Evolutionary conservation across 2,113 vertebrate genomes (phyloP).

Genomic region (Scolopax mira): DNA sequence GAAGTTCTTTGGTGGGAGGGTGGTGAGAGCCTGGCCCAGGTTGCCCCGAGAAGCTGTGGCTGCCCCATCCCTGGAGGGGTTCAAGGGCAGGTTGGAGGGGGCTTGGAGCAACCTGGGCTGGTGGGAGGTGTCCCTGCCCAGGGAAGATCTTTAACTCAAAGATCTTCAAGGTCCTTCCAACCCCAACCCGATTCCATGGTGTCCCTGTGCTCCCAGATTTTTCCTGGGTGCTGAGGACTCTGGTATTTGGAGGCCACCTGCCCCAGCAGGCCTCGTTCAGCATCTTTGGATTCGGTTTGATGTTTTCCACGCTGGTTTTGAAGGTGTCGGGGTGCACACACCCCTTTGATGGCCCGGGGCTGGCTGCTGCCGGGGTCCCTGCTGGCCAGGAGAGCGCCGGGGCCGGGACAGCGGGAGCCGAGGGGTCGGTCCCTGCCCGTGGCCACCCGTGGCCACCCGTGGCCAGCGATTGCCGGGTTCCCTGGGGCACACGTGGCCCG

Average conservation of each 20-base stretch:
- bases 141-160: too few species aligned
- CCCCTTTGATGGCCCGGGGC: neutral
- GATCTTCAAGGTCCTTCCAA: too few species aligned
- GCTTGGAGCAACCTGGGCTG: too few species aligned
- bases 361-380: too few species aligned
- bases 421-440: neutral
- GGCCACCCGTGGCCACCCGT: fast-evolving
- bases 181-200: too few species aligned
- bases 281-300: neutral
- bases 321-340: neutral
- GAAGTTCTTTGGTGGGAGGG: too few species aligned
- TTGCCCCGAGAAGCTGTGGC: too few species aligned
- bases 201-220: neutral
- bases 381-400: neutral
- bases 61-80: too few species aligned
- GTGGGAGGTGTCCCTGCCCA: too few species aligned
- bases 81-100: too few species aligned
- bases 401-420: neutral
- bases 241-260: neutral
- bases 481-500: fast-evolving
- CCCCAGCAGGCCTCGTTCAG: neutral
- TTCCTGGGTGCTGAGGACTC: neutral
- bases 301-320: slow-evolving; percentile 35
- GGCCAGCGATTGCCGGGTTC: neutral
- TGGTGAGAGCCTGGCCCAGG: too few species aligned